Evolutionary conservation across 2,797 vertebrate genomes (phyloP), one percentile per base, ranked within the genome.

Genomic region (Acanthopagrus latus): DNA sequence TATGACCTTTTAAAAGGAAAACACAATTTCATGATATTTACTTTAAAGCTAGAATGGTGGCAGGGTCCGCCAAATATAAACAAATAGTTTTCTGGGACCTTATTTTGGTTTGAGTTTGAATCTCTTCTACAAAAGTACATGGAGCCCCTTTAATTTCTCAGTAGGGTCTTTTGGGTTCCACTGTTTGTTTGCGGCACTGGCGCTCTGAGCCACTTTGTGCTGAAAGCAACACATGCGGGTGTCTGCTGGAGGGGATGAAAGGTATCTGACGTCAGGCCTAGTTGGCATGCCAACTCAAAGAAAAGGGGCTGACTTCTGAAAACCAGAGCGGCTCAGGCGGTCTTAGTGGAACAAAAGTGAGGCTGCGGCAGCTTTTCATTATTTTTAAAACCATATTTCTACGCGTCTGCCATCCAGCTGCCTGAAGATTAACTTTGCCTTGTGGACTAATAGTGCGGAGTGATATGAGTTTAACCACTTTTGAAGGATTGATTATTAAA

Each of bases 261-360:
- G 86, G 74, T 81, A 66, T 38, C 41, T 88, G 88, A 93, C 81
- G 83, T 92, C 91, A 91, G 55, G 56, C 14, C 38, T 20, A 72
- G 90, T 89, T 91, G 89, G 84, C 87, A 92, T 91, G 90, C 86
- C 91, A 92, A 91, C 89, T 88, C 73, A 64, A 1, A 84, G 82
- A 83, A 83, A 33, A 23, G 73, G 65, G 57, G 76, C 64, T 82
- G 57, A 64, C 46, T 25, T 80, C 80, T 83, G 65, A 82, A 75
- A 75, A 47, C 55, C 75, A 75, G 64, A 82, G 75, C 80, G 76
- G 73, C 73, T 68, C 50, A 48, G 63, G 64, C 8, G 20, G 27
- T 63, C 72, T 74, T 5, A 63, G 23, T 47, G 47, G 73, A 56
- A 78, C 69, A 68, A 56, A 74, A 55, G n/a, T 54, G 29, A 18